Conservation (phyloP, 1,140 invertebrate genomes). For the Drosophila repleta region DNA sequence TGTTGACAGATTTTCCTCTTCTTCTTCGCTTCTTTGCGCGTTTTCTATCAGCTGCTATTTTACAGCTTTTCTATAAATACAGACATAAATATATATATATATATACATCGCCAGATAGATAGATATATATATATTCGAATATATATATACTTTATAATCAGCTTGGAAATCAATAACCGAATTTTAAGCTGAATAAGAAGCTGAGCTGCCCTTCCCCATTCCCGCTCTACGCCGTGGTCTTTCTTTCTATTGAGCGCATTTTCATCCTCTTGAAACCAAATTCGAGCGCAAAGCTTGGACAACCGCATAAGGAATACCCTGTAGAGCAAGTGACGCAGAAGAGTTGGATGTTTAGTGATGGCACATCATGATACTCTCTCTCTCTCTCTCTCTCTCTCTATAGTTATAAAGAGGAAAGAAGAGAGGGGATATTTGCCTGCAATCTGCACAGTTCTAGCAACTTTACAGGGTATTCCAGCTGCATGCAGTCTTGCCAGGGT, state of each 20-base stretch:
- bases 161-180: constrained; percentile 9
- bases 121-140: background rate
- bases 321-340: no score
- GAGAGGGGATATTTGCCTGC: no score
- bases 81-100: background rate
- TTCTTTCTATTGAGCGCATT: background rate
- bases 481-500: no score
- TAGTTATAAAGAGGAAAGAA: no score
- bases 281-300: constrained; percentile 1
- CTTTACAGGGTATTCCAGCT: no score
- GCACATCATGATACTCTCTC: no score
- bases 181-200: constrained; percentile 2
- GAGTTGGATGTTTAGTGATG: no score
- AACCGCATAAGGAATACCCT: background rate
- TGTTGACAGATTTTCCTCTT: constrained; percentile 10
- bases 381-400: no score
- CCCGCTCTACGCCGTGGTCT: no score
- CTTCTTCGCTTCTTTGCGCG: no score
- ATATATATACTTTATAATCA: constrained; percentile 1
- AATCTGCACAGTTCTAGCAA: no score
- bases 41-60: constrained; percentile 1
- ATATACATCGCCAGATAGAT: background rate
- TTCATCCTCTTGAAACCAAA: constrained; percentile 4
- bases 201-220: background rate
- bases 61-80: background rate